phyloP scores from a whole-genome alignment of 1,140 invertebrate genomes.

The Araneus ventricosus region DNA sequence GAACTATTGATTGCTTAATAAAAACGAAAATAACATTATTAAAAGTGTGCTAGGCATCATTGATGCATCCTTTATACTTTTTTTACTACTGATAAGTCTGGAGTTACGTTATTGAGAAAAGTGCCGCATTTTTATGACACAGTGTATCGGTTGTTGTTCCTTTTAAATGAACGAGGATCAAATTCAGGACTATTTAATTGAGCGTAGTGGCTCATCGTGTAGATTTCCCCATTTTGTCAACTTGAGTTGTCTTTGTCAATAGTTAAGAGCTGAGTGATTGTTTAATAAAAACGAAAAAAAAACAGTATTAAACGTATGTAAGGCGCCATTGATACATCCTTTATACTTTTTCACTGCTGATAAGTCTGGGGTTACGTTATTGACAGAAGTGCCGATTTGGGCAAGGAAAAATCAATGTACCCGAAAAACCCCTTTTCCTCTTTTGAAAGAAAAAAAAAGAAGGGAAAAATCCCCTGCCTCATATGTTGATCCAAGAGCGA shows the following conservation, averaged over 20 bases:
- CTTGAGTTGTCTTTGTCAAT: too few species aligned
- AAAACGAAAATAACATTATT: too few species aligned
- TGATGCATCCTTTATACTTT: neutral
- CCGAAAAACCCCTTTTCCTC: neutral
- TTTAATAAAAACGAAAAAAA: too few species aligned
- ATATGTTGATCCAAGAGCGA: neutral
- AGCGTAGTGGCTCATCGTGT: too few species aligned
- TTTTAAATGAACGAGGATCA: too few species aligned
- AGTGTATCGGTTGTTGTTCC: too few species aligned
- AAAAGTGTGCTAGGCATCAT: neutral
- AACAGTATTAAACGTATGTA: neutral
- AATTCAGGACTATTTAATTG: too few species aligned
- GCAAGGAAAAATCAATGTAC: constrained; percentile 12
- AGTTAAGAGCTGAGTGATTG: too few species aligned
- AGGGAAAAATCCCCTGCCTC: neutral
- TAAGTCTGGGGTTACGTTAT: constrained; percentile 15
- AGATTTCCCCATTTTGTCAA: too few species aligned
- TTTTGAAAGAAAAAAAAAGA: neutral
- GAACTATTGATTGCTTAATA: too few species aligned
- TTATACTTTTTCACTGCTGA: neutral
- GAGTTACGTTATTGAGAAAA: constrained; percentile 54
- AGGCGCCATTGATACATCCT: neutral
- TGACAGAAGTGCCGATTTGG: constrained; percentile 65
- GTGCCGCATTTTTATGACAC: too few species aligned
- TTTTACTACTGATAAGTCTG: neutral